Evolutionary conservation across 2,888 invertebrate genomes (phyloP), one percentile per base, ranked within the genome.

Genomic region (Troides oblongomaculatus): DNA sequence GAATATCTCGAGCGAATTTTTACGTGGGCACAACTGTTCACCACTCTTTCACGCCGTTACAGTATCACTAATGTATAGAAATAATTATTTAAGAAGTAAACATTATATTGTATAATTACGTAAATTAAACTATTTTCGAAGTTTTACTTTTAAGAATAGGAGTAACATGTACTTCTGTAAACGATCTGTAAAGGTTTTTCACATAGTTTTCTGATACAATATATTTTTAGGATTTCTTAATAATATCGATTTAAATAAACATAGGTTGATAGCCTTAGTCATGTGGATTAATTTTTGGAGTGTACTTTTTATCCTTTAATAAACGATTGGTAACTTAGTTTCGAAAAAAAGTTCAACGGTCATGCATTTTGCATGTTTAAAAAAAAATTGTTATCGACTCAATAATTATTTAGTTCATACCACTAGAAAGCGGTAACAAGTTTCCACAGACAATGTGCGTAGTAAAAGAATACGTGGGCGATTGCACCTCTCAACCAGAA

Each of bases 401-500:
- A n/a, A 0, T 53, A n/a, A 53, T 1, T 2, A 53, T 53, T 53
- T 53, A 53, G n/a, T 53, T 53, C 8, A 53, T 53, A 53, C 53
- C n/a, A 53, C n/a, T 53, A 53, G 18, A 53, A 12, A 14, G 12
- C 46, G 14, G 46, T 56, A 10, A 59, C 12, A 59, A 14, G 66
- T 43, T 66, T 46, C 3, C 60, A 61, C 61, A 66, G 25, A 66
- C 59, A 66, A 66, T 53, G 61, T 66, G 66, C 61, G 61, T 66
- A 14, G 46, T 66, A 59, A 53, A 61, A 66, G 53, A 23, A 39
- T n/a, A 36, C 10, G 66, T 66, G 53, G 66, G 61, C 21, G 56
- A 56, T 18, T 21, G 21, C 1, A 10, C 5, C 56, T 56, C 56
- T 18, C 1, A 56, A 56, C 21, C 21, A 56, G 18, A 21, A 56